These are phyloP conservation scores for Fulica atra DNA, from an alignment of 2,113 vertebrate genomes.

Conservation along the genomic window DNA sequence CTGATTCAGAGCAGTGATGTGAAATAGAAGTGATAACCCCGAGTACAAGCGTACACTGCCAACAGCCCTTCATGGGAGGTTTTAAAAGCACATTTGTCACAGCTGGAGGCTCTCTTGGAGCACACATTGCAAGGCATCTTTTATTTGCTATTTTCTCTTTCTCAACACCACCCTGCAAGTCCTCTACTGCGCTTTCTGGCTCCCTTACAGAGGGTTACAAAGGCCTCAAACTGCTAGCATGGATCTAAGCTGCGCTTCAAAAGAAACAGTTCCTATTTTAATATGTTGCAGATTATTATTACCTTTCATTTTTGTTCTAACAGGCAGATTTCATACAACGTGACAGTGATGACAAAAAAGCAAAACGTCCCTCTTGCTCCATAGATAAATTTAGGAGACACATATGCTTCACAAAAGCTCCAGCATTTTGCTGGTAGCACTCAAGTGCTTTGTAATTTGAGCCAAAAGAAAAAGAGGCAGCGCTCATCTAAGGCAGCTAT, in stretches of 20 bases:
- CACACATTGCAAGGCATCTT: background rate
- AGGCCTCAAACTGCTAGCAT: background rate
- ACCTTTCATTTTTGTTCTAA: background rate
- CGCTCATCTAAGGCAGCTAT: background rate
- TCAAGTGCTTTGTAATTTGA: background rate
- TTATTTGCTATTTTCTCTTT: background rate
- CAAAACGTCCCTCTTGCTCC: background rate
- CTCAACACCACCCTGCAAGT: background rate
- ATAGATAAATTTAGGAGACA: background rate
- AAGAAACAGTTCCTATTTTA: background rate
- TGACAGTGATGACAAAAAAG: background rate
- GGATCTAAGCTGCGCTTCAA: background rate
- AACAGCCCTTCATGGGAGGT: background rate
- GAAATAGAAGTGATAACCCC: background rate
- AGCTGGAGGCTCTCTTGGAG: background rate
- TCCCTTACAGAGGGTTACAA: background rate
- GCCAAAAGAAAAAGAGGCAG: background rate
- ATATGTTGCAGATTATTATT: background rate
- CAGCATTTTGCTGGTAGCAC: background rate
- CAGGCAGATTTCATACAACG: background rate
- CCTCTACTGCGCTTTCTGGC: background rate
- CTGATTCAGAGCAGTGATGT: background rate
- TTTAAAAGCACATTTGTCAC: background rate
- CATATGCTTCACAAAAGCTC: background rate
- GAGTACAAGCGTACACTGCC: accelerated